Evolutionary conservation across 2,797 vertebrate genomes (phyloP), one percentile per base, ranked within the genome.

Genomic region (Arnoldichthys spilopterus): DNA sequence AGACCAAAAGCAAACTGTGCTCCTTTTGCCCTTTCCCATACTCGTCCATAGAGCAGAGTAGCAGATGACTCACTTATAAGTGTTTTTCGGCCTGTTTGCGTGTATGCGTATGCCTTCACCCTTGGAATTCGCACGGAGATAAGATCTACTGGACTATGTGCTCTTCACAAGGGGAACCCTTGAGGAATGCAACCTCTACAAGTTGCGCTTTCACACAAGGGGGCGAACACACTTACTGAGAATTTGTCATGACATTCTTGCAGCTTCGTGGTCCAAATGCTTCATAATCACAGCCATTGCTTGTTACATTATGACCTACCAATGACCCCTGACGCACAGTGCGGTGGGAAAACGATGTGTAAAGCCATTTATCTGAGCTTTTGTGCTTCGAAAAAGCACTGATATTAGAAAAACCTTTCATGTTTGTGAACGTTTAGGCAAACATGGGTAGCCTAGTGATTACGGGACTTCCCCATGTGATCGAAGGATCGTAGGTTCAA

Each of bases 101-200:
- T 71, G 43, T 22, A 13, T 64, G 74, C 34, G 47, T 66, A 66
- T 73, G 61, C 30, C 45, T 49, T 76, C 77, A 45, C 11, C 74
- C 84, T 79, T 73, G 78, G 79, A 77, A 81, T 80, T 62, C 72
- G 82, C 77, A 63, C 83, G 56, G 66, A 89, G 86, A 88, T 86
- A 82, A 84, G 74, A 91, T 85, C 81, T 75, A 74, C 84, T 88
- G 88, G 82, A 88, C 72, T 78, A 73, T 85, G 71, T 86, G 85
- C 86, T 88, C 85, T 87, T 73, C 72, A 83, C 74, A 79, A 67
- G 78, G 76, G 82, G 85, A 83, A 58, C 72, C 47, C 12, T 84
- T 85, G 83, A 84, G 78, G 82, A 58, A 63, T 80, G 63, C n/a
- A 37, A 51, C 56, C 53, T 37, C 72, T 78, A 86, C 63, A 64